Evolutionary conservation across 2,888 invertebrate genomes (phyloP), one percentile per base, ranked within the genome.

Genomic region (Cephus nigrinus): DNA sequence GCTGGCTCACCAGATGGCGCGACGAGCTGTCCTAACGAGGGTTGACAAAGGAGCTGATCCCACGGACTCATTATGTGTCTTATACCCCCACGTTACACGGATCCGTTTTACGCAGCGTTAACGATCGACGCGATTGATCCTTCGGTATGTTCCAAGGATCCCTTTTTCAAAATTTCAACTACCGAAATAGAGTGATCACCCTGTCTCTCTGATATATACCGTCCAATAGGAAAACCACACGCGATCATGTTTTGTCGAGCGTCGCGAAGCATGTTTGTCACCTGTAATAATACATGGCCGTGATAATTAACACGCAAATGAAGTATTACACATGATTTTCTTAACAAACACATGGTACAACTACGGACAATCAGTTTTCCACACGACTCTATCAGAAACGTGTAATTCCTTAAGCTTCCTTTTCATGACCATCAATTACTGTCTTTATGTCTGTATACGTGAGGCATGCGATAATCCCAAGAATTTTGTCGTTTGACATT

Each of bases 281-380:
- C 68, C 69, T 74, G 35, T 68, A 74, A 74, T 69, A 69, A 74
- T 77, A 74, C 3, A 31, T 35, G 3, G 12, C 55, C 55, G 23
- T 83, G 80, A 86, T 88, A 90, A 91, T 90, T 90, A 89, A 89
- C 88, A 85, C 84, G 86, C 85, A 88, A 89, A 90, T 91, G 89
- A 88, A 87, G 85, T 86, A 88, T 89, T 89, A 88, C 86, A 82
- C 82, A 84, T 82, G 86, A 84, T 84, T 84, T 84, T 81, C 82
- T 84, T 84, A 83, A 83, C 82, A 82, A 84, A 77, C 81, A 76
- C 78, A 75, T 81, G 80, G 0, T 55, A 55, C 9, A 23, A 9
- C 9, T 23, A 23, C 23, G 9, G 9, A 9, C 1, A 40, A 40
- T 15, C 5, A 15, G 2, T 40, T 15, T 15, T 40, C 15, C 40